phyloP scores from a whole-genome alignment of 2,888 invertebrate species.

The Sphaerophoria rueppellii region DNA sequence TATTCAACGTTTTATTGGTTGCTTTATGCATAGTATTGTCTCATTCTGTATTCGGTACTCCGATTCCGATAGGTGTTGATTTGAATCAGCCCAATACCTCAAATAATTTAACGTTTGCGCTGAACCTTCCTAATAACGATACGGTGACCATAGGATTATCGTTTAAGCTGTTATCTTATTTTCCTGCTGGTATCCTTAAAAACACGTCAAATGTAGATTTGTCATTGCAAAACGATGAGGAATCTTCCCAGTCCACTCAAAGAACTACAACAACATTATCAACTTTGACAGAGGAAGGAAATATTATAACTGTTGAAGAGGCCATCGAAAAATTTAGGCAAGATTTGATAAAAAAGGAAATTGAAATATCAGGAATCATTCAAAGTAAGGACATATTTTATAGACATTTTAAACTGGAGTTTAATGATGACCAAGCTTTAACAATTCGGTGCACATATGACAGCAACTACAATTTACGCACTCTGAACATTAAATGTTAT shows the following conservation, averaged over 20 bases:
- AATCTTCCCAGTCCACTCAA: neutral
- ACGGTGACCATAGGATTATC: neutral
- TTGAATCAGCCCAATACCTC: neutral
- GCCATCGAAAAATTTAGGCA: constrained; percentile 66
- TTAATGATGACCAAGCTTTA: constrained; percentile 33
- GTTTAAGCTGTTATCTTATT: neutral
- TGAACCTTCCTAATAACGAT: neutral
- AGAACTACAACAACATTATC: neutral
- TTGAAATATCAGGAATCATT: constrained; percentile 62
- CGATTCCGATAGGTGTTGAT: neutral
- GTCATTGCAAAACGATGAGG: neutral
- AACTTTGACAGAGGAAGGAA: constrained; percentile 23
- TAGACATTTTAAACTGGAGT: constrained; percentile 59
- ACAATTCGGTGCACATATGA: constrained; percentile 61
- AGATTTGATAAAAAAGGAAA: constrained; percentile 61
- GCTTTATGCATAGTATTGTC: neutral
- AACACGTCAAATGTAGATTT: neutral
- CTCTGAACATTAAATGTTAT: constrained; percentile 55
- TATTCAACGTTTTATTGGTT: no score
- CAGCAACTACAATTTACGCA: constrained; percentile 49
- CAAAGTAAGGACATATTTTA: constrained; percentile 60
- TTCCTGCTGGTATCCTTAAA: constrained; percentile 4
- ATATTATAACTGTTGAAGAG: constrained; percentile 49
- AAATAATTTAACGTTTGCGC: neutral
- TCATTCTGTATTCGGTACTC: neutral